Base-by-base conservation (phyloP, 2,113 vertebrate genomes). In the Narcine bancroftii region DNA sequence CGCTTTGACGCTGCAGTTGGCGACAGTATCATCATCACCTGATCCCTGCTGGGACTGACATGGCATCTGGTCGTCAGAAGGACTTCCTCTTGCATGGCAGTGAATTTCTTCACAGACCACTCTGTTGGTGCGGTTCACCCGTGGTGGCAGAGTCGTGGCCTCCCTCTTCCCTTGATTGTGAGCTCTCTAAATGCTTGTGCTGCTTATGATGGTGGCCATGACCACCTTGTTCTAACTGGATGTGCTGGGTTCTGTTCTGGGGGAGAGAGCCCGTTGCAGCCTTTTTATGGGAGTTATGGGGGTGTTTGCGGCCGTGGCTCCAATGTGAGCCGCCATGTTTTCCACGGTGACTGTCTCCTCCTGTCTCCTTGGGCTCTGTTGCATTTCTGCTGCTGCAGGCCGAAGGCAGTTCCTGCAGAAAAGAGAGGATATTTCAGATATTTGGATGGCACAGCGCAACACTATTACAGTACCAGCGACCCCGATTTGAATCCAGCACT, bases 11-110 rank as follows among this genome's bases (percentile, higher is more conserved):
- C 91, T 98, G 93, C 96, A 99, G 95, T 95, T 96, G 97, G 93
- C 98, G 97, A 93, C 99, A 99, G 93, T 99, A 98, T 95, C 99
- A 99, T 95, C 97, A 98, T 96, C 99, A 99, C 95, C 96, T 98
- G 93, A 95, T 93, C 24, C 95, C 93, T 77, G 89, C 2, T 6
- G 87, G 93, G 50, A 94, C 95, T 92, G 95, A 93, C 93, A 95
- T 94, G 93, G 93, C 94, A 73, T 85, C 81, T 95, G 95, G 93
- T 21, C 96, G 96, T 96, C 99, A 99, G 94, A 94, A 96, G 95
- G 96, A 94, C 92, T 96, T 95, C 45, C 95, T 96, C 92, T 96
- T 96, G 93, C 98, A 99, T 92, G 50, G 95, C 26, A 3, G 89
- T 93, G 93, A 92, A 42, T 93, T 94, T 65, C 33, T 95, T 95